Conservation (phyloP, 30 jellyfish, hydroid and myxozoan genomes). For the Pseudorhiza aurosa region DNA sequence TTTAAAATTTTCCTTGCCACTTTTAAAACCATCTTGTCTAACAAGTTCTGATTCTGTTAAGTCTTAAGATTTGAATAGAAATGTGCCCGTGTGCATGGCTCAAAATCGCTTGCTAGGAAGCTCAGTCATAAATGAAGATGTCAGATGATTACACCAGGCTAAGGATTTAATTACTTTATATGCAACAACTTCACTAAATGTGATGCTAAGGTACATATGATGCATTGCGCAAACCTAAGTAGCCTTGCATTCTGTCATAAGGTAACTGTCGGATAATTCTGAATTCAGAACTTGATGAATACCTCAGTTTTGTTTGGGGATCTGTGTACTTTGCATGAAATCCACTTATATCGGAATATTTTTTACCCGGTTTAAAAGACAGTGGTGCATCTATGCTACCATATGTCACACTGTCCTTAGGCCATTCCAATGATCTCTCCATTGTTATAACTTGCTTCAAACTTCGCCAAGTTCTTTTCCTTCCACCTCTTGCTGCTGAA, state of each 20-base stretch:
- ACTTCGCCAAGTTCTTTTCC: conserved; percentile 80
- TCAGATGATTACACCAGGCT: no score
- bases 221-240: conserved; percentile 81
- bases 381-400: conserved; percentile 93
- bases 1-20: no score
- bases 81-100: no score
- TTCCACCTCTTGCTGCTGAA: conserved; percentile 84
- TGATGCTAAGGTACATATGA: conserved; percentile 50
- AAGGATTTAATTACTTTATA: no score
- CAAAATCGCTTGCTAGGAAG: no score
- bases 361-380: conserved; percentile 88
- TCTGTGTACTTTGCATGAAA: conserved; percentile 90
- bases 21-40: no score
- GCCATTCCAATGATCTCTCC: conserved; percentile 75
- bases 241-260: conserved; percentile 92
- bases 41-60: no score
- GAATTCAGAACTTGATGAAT: conserved; percentile 77
- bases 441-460: conserved; percentile 73
- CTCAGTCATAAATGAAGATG: no score
- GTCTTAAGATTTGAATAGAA: no score
- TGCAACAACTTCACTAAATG: no score
- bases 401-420: conserved; percentile 68
- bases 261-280: conserved; percentile 76
- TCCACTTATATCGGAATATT: conserved; percentile 94
- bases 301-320: conserved; percentile 85